These are phyloP conservation scores for Dendrolimus punctatus DNA, from an alignment of 1,140 invertebrate species.

Conservation along the genomic window DNA sequence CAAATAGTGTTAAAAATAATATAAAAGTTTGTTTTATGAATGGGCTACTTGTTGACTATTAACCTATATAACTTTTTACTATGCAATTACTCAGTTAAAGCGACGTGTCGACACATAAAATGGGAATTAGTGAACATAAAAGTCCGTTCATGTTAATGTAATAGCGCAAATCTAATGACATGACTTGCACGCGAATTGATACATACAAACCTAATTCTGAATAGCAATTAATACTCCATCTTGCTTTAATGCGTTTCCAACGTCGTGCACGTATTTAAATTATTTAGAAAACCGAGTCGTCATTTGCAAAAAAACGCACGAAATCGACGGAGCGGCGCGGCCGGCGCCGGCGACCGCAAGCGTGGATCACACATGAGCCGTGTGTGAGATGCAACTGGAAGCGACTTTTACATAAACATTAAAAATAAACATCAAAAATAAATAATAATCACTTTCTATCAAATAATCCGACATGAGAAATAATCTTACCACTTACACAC, in stretches of 20 bases:
- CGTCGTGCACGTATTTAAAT: conserved; percentile 63
- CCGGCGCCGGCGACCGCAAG: conserved; percentile 20
- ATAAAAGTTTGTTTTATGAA: too few species aligned
- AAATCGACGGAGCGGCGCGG: conserved; percentile 48
- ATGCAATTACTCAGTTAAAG: too few species aligned
- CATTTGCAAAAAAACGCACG: conserved; percentile 58
- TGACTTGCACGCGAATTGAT: conserved; percentile 36
- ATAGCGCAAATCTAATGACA: conserved; percentile 15
- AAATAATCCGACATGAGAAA: too few species aligned
- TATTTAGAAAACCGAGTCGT: conserved; percentile 65
- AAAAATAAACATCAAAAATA: too few species aligned
- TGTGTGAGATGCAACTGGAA: conserved; percentile 1
- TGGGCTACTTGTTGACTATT: too few species aligned
- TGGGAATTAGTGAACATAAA: too few species aligned
- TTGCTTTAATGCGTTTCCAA: conserved; percentile 29
- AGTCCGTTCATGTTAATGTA: not conserved
- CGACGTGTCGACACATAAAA: too few species aligned
- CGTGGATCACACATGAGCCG: not conserved
- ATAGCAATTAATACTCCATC: conserved; percentile 43
- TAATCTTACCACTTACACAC: too few species aligned
- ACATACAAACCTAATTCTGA: conserved; percentile 47
- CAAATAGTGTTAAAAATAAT: too few species aligned
- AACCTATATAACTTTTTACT: too few species aligned
- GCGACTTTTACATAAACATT: not conserved
- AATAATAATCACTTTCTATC: too few species aligned